Percentiles rank a stretch among this genome's conserved stretches.
Conservation (phyloP, 2,113 vertebrate genomes). For the Rallus limicola region DNA sequence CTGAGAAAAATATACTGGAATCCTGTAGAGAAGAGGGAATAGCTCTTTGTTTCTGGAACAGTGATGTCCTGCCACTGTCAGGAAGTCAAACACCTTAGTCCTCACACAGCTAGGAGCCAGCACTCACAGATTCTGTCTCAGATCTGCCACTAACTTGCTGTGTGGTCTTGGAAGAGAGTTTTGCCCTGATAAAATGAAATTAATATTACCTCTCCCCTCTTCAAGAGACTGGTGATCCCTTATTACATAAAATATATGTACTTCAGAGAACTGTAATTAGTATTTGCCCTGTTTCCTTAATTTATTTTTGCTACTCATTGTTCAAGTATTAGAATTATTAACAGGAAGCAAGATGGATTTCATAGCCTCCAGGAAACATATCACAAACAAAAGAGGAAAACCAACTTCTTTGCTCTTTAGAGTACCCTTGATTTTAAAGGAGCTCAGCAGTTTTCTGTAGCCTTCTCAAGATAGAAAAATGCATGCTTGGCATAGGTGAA, state of each 20-base stretch:
- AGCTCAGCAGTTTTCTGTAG: not conserved
- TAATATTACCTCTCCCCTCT: not conserved
- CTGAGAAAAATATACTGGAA: slow-evolving; percentile 47
- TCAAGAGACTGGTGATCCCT: not conserved
- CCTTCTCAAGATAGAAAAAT: not conserved
- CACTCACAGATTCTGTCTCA: not conserved
- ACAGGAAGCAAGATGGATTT: not conserved
- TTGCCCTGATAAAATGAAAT: not conserved
- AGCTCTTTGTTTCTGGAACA: slow-evolving; percentile 6
- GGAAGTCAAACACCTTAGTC: slow-evolving; percentile 15
- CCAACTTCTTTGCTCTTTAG: not conserved
- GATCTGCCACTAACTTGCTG: slow-evolving; percentile 3
- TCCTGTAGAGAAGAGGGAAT: slow-evolving; percentile 10
- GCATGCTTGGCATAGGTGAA: not conserved
- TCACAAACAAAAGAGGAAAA: not conserved
- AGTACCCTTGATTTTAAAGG: not conserved
- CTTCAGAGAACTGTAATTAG: not conserved
- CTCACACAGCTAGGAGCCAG: not conserved
- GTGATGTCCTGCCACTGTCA: not conserved
- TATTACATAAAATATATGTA: not conserved
- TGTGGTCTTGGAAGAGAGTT: slow-evolving; percentile 22
- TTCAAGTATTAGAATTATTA: not conserved
- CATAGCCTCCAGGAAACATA: not conserved
- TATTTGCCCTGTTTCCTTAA: not conserved
- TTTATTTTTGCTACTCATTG: not conserved